These are phyloP conservation scores for Forficula auricularia DNA, from an alignment of 1,140 invertebrate genomes.

Conservation along the genomic window DNA sequence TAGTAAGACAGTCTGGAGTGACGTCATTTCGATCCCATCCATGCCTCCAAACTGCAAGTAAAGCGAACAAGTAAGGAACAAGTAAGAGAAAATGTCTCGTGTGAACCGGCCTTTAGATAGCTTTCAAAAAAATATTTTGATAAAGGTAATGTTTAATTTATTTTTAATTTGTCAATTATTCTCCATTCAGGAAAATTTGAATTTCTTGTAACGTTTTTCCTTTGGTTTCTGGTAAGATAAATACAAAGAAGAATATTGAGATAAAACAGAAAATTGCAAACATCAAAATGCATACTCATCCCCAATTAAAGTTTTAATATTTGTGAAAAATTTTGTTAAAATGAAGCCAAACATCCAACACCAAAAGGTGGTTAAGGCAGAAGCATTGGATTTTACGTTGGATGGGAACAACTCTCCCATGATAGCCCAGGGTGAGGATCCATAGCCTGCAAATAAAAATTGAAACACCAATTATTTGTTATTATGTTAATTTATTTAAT, in stretches of 20 bases:
- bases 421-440: conserved; percentile 30
- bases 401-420: conserved; percentile 26
- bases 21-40: too few species aligned
- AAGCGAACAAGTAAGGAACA: too few species aligned
- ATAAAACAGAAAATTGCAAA: conserved; percentile 31
- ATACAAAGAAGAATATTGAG: conserved; percentile 30
- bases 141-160: too few species aligned
- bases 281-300: conserved; percentile 32
- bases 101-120: too few species aligned
- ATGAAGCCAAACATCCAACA: conserved; percentile 37
- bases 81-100: too few species aligned
- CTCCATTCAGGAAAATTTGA: conserved; percentile 19
- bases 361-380: conserved; percentile 27
- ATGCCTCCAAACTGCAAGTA: too few species aligned
- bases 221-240: conserved; percentile 40
- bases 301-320: conserved; percentile 26
- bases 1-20: too few species aligned
- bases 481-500: too few species aligned
- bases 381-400: conserved; percentile 30
- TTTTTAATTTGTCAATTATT: background rate
- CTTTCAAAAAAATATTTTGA: too few species aligned
- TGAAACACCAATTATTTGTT: conserved; percentile 23
- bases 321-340: conserved; percentile 32
- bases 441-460: conserved; percentile 30
- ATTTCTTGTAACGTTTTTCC: conserved; percentile 37